Base-by-base conservation (phyloP, 1,140 invertebrate species). In the Heliconius hewitsoni region DNA sequence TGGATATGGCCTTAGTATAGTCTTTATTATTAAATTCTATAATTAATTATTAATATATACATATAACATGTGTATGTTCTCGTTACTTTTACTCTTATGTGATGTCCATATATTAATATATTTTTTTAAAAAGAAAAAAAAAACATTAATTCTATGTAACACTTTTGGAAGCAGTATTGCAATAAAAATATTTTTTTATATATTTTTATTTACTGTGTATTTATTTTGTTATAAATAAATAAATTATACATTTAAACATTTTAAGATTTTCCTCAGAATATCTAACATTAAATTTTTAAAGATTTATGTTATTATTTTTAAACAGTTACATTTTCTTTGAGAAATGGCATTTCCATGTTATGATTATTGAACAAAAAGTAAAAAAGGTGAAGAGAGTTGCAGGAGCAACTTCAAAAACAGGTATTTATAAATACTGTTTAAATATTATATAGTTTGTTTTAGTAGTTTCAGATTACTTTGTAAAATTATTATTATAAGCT, bases 301-400 rank as follows among this genome's bases (percentile, higher is more conserved):
- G 55, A 16, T 66, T 66, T 66, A 30, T 11, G 3, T 1, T 57
- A 23, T 0, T 57, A 8, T 37, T 37, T 37, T 6, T 37, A 37
- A 37, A 37, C 6, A 37, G 2, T 5, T 66, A 27, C 3, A 13
- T 66, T 66, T 66, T 30, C 5, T 71, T 55, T 50, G 52, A 80
- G 72, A 81, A 82, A 84, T 83, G 90, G 87, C 87, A 66, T 66
- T 66, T 87, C 93, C 93, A 94, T 86, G 85, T 93, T 94, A 93
- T 93, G 89, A 90, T 92, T 91, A 89, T 91, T 90, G 86, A 90
- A 92, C 90, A 94, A 94, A 94, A 94, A 94, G 90, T 92, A 92
- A 87, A 94, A 94, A 93, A 94, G 91, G 92, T 91, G 89, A 94
- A 89, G 91, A 93, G 91, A 94, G 91, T 90, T 94, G 91, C 89